Base-by-base conservation (phyloP, 2,888 invertebrate species). In the Linnaemya vulpina region DNA sequence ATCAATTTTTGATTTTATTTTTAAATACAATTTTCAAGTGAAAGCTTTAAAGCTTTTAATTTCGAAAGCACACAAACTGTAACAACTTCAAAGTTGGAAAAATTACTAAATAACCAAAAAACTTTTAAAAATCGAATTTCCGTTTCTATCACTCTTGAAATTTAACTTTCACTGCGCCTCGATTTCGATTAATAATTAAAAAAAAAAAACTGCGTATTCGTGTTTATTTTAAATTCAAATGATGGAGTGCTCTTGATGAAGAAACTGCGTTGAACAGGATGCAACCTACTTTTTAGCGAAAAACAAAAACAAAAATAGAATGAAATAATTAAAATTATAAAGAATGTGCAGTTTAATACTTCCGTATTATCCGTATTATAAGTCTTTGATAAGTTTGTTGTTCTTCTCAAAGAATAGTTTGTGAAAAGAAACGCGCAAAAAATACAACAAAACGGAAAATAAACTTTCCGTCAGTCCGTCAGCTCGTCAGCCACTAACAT, bases 401-500 rank as follows among this genome's bases (percentile, higher is more conserved):
- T 49, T 10, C 4, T 49, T 17, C 40, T 51, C 38, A 53, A 62
- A 30, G 20, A n/a, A 25, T 22, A 22, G 13, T 46, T 35, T 38
- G 25, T n/a, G 60, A 25, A 73, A 63, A 38, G 46, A 15, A 67
- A 38, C 25, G 58, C n/a, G 25, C 40, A 55, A 58, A 58, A 58
- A 0, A 17, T 30, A 30, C 30, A 30, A 30, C 30, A 30, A 30
- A 3, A 30, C 30, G n/a, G 17, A 60, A 78, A 55, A 58, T 8
- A 30, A n/a, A 60, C 63, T 20, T 53, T 4, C 43, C 68, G 43
- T 53, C 53, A 60, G 15, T 22, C 71, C 49, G 38, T n/a, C n/a
- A n/a, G n/a, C n/a, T n/a, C n/a, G n/a, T 25, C 81, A 75, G 35
- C 62, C 70, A 70, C 75, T 17, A 58, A 40, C 63, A 76, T 76